phyloP scores from a whole-genome alignment of 2,888 invertebrate species.

The Osedax fenrisi region DNA sequence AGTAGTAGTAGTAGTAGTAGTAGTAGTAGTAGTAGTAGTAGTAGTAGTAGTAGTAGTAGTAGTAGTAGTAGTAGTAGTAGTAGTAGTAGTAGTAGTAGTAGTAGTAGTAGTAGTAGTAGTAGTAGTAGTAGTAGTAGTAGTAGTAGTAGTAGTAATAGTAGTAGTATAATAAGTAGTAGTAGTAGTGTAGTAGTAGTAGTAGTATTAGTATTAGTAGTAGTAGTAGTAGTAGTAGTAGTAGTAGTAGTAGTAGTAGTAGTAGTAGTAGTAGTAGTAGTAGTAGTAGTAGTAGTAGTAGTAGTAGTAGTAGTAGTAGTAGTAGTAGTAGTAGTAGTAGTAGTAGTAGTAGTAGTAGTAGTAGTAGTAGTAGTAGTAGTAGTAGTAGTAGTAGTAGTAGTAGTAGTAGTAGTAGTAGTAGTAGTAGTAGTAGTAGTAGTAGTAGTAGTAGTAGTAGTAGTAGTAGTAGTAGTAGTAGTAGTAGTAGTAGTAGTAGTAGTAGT shows the following conservation, averaged over 20 bases:
- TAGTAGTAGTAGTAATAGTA: slow-evolving; percentile 7
- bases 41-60: slow-evolving; percentile 22
- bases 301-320: slow-evolving; percentile 19
- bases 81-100: slow-evolving; percentile 25
- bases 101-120: slow-evolving; percentile 24
- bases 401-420: slow-evolving; percentile 24
- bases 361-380: slow-evolving; percentile 18
- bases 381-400: slow-evolving; percentile 14
- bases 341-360: slow-evolving; percentile 18
- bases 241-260: neutral
- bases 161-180: too few relatives aligned
- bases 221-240: too few relatives aligned
- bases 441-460: slow-evolving; percentile 25
- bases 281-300: slow-evolving; percentile 21
- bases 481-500: neutral
- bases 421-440: slow-evolving; percentile 25
- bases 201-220: too few relatives aligned
- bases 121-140: slow-evolving; percentile 25
- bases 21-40: slow-evolving; percentile 22
- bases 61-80: slow-evolving; percentile 24
- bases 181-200: too few relatives aligned
- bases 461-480: slow-evolving; percentile 22
- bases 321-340: slow-evolving; percentile 18
- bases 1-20: slow-evolving; percentile 24
- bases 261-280: slow-evolving; percentile 19